Percentiles rank a stretch among this genome's conserved stretches.
Conservation (phyloP, 2,888 invertebrate species). For the Apantesis nais region DNA sequence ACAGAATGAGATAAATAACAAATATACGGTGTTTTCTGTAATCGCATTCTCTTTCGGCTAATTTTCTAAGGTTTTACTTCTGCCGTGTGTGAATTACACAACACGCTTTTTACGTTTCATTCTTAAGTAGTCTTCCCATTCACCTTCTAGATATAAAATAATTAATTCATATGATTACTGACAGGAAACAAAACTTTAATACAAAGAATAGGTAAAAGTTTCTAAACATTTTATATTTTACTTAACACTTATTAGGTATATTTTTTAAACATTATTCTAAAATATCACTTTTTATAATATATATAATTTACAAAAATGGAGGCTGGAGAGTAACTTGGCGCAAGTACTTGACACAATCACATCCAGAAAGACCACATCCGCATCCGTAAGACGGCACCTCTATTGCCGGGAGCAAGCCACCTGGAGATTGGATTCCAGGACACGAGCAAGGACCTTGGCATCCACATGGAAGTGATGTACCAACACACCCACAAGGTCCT, state of each 20-base stretch:
- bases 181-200: too few species aligned
- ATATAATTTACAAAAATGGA: slow-evolving; percentile 61
- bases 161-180: too few species aligned
- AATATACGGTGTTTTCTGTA: too few species aligned
- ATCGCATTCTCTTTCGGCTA: too few species aligned
- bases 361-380: slow-evolving; percentile 34
- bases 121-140: too few species aligned
- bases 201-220: not conserved
- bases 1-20: too few species aligned
- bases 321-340: slow-evolving; percentile 67
- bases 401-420: slow-evolving; percentile 1
- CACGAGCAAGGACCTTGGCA: slow-evolving; percentile 29
- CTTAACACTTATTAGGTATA: not conserved
- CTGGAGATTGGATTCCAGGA: not conserved
- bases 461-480: slow-evolving; percentile 17
- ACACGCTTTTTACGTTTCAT: too few species aligned
- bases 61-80: too few species aligned
- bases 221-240: not conserved
- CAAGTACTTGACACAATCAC: slow-evolving; percentile 54
- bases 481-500: slow-evolving; percentile 6
- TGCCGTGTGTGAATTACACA: too few species aligned
- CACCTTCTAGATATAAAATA: too few species aligned
- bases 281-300: not conserved
- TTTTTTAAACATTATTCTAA: slow-evolving; percentile 3
- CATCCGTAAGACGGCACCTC: slow-evolving; percentile 23